These are phyloP conservation scores for Pristionchus exspectatus DNA, from an alignment of 2,888 invertebrate genomes.

Conservation along the genomic window DNA sequence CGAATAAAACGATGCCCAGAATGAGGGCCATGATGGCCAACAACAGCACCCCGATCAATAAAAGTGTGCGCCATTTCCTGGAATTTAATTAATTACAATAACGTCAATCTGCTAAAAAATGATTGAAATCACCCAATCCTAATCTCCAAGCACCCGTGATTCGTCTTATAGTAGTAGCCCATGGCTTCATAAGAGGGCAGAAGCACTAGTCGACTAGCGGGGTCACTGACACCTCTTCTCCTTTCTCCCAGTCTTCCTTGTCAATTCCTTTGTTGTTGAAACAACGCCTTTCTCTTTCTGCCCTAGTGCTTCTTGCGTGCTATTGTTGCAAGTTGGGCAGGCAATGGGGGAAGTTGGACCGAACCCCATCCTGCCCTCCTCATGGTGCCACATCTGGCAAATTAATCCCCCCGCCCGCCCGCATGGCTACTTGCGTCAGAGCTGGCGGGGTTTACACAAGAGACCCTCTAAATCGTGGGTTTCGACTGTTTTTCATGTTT, in stretches of 20 bases:
- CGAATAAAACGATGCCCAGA: conserved; percentile 21
- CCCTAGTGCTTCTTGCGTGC: background rate
- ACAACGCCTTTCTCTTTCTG: conserved; percentile 7
- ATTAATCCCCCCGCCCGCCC: background rate
- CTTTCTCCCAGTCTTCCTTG: background rate
- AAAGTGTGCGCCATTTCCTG: conserved; percentile 47
- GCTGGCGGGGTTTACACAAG: conserved; percentile 9
- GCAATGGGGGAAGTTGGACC: background rate
- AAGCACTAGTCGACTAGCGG: conserved; percentile 10
- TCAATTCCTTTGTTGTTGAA: background rate
- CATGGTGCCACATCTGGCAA: conserved; percentile 11
- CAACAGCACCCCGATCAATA: background rate
- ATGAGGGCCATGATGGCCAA: background rate
- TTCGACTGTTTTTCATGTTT: background rate
- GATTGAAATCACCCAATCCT: conserved; percentile 8
- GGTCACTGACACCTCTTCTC: background rate
- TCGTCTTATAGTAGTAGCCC: conserved; percentile 37
- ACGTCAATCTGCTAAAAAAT: background rate
- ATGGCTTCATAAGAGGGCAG: background rate
- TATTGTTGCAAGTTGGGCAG: background rate
- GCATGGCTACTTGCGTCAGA: background rate
- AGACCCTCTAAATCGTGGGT: background rate
- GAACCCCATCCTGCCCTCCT: background rate
- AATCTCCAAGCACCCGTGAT: background rate
- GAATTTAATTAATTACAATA: background rate